Base-by-base conservation (phyloP, 2,113 vertebrate species). In the Anguilla rostrata region DNA sequence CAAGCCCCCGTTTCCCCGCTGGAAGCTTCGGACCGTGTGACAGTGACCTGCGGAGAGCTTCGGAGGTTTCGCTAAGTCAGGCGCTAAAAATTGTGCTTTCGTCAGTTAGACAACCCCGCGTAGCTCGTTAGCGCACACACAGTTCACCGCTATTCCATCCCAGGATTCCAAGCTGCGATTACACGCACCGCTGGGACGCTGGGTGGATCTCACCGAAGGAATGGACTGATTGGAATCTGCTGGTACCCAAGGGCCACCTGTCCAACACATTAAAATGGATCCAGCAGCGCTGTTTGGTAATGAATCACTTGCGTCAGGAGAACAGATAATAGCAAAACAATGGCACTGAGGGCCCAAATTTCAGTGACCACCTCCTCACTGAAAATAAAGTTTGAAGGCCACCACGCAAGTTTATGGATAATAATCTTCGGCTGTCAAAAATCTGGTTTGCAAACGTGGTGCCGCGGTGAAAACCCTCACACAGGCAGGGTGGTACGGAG, bases 1-100 rank as follows among this genome's bases (percentile, higher is more conserved):
- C 81, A 41, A 83, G 63, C 16, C 84, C 78, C 18, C 87, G 86
- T 82, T 84, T 71, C 83, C 85, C 79, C 8, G 60, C 18, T 57
- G 41, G 26, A 57, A 14, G 49, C 56, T 11, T 14, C 14, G 8
- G 49, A 83, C 46, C 20, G 56, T 43, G 60, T 40, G 60, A 26
- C 56, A 40, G 39, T 40, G 22, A 49, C 22, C 22, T 20, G 26
- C 81, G 29, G 26, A 0, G 3, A 82, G 8, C 26, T 75, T 75
- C 63, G n/a, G 4, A n/a, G 22, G 6, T n/a, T 71, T n/a, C 63
- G 20, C 26, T 15, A 20, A 71, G 63, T 9, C 9, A 9, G 9
- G 43, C 43, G 43, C 43, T 34, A 9, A 9, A 46, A 2, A 1
- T 53, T 53, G 49, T 53, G 49, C 49, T 53, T 14, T 11, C 11